A percentile compares a stretch with the other conserved stretches of the same genome.
phyloP scores from a whole-genome alignment of 2,113 vertebrate species.

The Actenoides hombroni region DNA sequence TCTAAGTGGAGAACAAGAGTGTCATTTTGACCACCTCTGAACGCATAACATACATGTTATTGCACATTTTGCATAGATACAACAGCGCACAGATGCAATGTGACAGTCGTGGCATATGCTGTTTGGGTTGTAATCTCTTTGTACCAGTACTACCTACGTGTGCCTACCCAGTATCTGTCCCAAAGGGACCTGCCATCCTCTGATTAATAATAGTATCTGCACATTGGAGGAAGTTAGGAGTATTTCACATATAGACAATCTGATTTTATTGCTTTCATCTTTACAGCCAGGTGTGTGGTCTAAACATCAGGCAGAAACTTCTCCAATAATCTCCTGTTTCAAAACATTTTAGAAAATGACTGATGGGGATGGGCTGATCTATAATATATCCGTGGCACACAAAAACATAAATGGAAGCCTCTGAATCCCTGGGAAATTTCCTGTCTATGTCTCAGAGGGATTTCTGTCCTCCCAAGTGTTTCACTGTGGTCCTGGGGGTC shows the following conservation, averaged over 20 bases:
- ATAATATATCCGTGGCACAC: constrained; percentile 4
- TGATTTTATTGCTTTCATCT: constrained; percentile 64
- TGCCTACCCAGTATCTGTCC: background rate
- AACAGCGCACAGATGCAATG: background rate
- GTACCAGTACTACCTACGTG: background rate
- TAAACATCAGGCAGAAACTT: constrained; percentile 37
- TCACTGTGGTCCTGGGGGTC: background rate
- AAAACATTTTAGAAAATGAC: constrained; percentile 35
- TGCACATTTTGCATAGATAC: background rate
- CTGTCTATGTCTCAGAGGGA: background rate
- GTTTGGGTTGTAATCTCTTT: background rate
- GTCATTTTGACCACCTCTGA: background rate
- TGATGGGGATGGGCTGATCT: background rate
- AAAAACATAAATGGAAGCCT: background rate
- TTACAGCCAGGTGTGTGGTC: constrained; percentile 50
- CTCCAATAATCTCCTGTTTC: background rate
- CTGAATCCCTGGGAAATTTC: background rate
- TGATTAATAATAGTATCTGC: background rate
- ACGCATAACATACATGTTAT: background rate
- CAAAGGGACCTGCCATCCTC: background rate
- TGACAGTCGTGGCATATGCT: background rate
- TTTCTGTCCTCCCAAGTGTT: background rate
- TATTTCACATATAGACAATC: constrained; percentile 39
- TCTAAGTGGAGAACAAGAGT: background rate
- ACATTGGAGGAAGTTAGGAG: constrained; percentile 19